These are phyloP conservation scores for Melikaiella ostensackeni DNA, from an alignment of 2,888 invertebrate genomes.

Conservation along the genomic window DNA sequence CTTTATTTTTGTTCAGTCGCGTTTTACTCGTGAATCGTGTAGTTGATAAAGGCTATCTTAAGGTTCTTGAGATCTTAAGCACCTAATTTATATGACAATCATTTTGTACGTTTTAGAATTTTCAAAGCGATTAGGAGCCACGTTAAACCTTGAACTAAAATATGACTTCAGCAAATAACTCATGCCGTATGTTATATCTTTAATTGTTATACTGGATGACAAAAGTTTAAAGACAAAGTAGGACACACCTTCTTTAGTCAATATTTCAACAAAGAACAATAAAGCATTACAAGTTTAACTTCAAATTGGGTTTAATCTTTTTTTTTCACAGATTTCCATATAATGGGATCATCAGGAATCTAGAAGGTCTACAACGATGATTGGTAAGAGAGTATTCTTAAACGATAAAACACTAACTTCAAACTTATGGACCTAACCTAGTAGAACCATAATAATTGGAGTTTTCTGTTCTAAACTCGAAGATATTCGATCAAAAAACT, in stretches of 20 bases:
- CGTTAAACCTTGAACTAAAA: not conserved
- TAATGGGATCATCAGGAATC: not conserved
- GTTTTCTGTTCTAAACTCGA: too few relatives aligned
- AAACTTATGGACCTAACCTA: too few relatives aligned
- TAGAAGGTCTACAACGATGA: not conserved
- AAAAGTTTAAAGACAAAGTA: too few relatives aligned
- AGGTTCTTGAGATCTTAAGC: not conserved
- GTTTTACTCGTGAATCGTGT: not conserved
- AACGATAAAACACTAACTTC: not conserved
- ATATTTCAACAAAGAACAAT: too few relatives aligned
- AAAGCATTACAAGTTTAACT: not conserved
- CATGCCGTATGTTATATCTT: too few relatives aligned
- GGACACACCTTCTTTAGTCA: too few relatives aligned
- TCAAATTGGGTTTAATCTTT: not conserved
- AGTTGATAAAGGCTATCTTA: not conserved
- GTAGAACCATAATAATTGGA: too few relatives aligned
- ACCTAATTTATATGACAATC: not conserved
- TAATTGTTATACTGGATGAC: too few relatives aligned
- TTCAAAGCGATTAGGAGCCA: not conserved
- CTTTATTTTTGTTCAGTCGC: not conserved
- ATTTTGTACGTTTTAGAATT: not conserved
- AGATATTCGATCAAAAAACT: too few relatives aligned
- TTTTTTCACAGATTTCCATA: not conserved
- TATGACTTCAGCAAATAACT: too few relatives aligned
- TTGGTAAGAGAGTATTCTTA: not conserved